Base-by-base conservation (phyloP, 1,140 invertebrate genomes). In the Oryctes rhinoceros region DNA sequence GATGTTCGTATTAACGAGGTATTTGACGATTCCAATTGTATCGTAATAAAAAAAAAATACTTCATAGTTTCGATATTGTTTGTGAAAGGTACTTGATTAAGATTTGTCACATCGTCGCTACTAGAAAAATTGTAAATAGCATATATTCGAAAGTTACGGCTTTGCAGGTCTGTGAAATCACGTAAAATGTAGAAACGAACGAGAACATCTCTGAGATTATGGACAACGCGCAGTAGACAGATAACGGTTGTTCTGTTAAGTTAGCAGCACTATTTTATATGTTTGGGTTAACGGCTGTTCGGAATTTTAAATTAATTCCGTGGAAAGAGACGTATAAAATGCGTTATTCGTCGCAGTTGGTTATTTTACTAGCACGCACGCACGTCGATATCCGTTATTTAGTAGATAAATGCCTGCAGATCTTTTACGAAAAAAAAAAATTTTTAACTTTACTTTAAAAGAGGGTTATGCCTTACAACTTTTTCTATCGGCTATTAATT, bases 201-300 rank as follows among this genome's bases (percentile, higher is more conserved):
- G 35, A 71, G 53, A 11, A 11, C 35, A 11, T 37, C 9, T 37
- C 30, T 24, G 18, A 35, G 18, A 67, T 67, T n/a, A 2, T 67
- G 65, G 18, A 67, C 5, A 35, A 6, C 13, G 13, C 18, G 30
- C 65, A 67, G 65, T 30, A 67, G 65, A 67, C 65, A 18, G 13
- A 67, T 62, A 71, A 71, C 65, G 65, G 65, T 13, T 71, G 5
- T 71, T 37, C 35, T 71, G 20, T 35, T 59, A 71, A 71, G 24
- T 71, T 35, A 71, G 20, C 24, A 65, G 59, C 49, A 59, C 18
- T 71, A 35, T 71, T 24, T 71, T 71, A 71, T 71, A 30, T 71
- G 65, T 35, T 71, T 35, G 35, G 65, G 65, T 71, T 71, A 71
- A 71, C 65, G 65, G 24, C 6, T 35, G 5, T 71, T 24, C 4